Base-by-base conservation (phyloP, 2,113 vertebrate genomes). In the Eubucco bourcierii region DNA sequence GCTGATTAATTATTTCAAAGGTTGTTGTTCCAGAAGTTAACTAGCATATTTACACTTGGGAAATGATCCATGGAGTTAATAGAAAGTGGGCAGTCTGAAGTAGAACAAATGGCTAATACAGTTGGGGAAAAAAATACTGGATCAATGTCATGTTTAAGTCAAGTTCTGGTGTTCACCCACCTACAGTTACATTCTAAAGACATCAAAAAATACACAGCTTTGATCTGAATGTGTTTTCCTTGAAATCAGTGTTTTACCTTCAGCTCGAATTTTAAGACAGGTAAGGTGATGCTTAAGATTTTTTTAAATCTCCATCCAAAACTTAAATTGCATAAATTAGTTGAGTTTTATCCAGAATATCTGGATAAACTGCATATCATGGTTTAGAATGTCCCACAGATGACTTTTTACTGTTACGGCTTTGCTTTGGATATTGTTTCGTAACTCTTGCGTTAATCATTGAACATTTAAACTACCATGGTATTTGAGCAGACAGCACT, bases 401-500 rank as follows among this genome's bases (percentile, higher is more conserved):
- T 73, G 34, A 50, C 18, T 41, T 67, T 63, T 90, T 47, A 61
- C 5, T 15, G 50, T 75, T 93, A 72, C 75, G 84, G 55, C 16
- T 53, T 84, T 92, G 72, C 20, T 76, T 88, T 68, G 58, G 60
- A 7, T 91, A 25, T 3, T 87, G 73, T 88, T 93, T 91, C 7
- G 4, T 78, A 91, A 84, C 16, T 79, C 8, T 33, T 6, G 59
- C 10, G 70, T 96, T 94, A 96, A 94, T 94, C 59, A 94, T 75
- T 91, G 68, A 93, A 82, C 33, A 34, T 13, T 33, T 74, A 39
- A 94, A 94, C 52, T 74, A 34, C 58, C 28, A 10, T 73, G 84
- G 21, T 90, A 73, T 90, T 84, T 81, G 66, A 86, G 70, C 37
- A 59, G 81, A 83, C 50, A 87, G 72, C 79, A 28, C 23, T 72